phyloP scores from a whole-genome alignment of 2,113 vertebrate genomes.

The Choloepus hoffmanni region DNA sequence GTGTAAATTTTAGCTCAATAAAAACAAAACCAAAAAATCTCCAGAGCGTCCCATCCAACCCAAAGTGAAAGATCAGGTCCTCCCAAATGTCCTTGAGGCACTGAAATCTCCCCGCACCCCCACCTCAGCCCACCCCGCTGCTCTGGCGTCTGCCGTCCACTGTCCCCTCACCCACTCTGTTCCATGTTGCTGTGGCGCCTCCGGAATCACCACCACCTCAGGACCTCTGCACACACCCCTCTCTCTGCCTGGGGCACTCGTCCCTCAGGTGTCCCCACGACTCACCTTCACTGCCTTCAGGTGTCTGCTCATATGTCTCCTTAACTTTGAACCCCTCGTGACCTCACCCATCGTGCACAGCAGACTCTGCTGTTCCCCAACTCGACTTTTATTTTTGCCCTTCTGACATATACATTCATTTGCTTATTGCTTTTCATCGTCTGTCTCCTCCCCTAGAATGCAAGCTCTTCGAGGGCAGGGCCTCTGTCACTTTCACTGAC shows the following conservation, averaged over 20 bases:
- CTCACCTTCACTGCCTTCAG: background rate
- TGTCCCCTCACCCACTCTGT: background rate
- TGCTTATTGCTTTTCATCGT: background rate
- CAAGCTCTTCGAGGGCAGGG: background rate
- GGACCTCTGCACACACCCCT: background rate
- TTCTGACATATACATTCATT: background rate
- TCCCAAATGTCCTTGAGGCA: background rate
- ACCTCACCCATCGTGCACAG: background rate
- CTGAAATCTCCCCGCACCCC: background rate
- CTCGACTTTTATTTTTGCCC: background rate
- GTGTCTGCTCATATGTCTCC: background rate
- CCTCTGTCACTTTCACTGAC: background rate
- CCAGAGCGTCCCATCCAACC: background rate
- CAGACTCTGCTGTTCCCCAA: background rate
- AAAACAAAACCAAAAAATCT: conserved; percentile 31
- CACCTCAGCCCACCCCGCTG: too few relatives aligned
- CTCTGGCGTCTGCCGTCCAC: background rate
- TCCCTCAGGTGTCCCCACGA: background rate
- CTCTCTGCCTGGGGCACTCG: background rate
- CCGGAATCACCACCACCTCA: background rate
- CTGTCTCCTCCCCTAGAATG: background rate
- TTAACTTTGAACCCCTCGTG: background rate
- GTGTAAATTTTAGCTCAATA: background rate
- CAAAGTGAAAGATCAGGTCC: background rate
- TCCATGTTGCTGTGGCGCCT: background rate